These are phyloP conservation scores for Melanargia galathea DNA, from an alignment of 2,888 invertebrate genomes.

Conservation along the genomic window DNA sequence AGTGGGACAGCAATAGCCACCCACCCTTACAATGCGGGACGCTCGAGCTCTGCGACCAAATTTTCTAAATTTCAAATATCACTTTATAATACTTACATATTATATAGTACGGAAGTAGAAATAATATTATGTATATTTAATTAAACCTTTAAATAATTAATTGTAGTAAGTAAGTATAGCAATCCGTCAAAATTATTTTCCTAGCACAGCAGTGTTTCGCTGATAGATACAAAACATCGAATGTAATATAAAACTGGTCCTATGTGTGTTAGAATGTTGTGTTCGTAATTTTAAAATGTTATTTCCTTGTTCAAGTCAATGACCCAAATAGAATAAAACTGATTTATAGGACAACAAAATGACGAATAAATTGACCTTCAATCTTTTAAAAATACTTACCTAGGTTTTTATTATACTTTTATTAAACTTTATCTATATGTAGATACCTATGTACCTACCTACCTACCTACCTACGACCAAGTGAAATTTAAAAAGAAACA, in stretches of 20 bases:
- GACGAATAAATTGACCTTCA: conserved; percentile 35
- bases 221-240: conserved; percentile 14
- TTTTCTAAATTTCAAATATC: conserved; percentile 76
- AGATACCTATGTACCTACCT: conserved; percentile 7
- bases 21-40: conserved; percentile 81
- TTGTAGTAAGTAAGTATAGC: neutral
- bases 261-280: conserved; percentile 22
- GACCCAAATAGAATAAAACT: conserved; percentile 50
- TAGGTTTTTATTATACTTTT: conserved; percentile 7
- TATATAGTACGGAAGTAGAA: conserved; percentile 28
- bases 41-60: conserved; percentile 75
- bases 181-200: neutral
- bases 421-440: no score
- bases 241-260: conserved; percentile 22
- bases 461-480: no score
- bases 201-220: conserved; percentile 7
- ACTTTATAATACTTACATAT: conserved; percentile 46
- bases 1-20: conserved; percentile 80
- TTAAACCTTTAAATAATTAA: no score
- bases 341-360: conserved; percentile 34
- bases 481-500: no score
- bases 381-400: conserved; percentile 34
- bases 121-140: no score
- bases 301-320: conserved; percentile 58
- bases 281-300: conserved; percentile 44